A percentile compares a stretch with the other conserved stretches of the same genome.
Conservation (phyloP, 2,797 vertebrate genomes). For the Spinibarbus caldwelli region DNA sequence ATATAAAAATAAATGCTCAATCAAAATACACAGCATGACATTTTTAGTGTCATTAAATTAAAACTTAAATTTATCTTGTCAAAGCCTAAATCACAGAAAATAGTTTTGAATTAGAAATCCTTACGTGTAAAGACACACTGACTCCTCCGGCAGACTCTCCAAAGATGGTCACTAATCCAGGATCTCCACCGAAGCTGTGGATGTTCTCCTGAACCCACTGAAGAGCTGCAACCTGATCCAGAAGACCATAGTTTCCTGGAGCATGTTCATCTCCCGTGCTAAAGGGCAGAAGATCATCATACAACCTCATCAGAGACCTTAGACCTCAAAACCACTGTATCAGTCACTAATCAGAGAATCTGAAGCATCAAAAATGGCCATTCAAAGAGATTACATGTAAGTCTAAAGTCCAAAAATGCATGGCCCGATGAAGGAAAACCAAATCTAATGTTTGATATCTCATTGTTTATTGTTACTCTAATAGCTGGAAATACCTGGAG, state of each 20-base stretch:
- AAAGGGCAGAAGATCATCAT: constrained; percentile 22
- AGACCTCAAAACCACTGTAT: background rate
- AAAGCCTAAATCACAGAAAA: background rate
- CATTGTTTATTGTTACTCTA: background rate
- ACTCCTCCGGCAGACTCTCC: constrained; percentile 81
- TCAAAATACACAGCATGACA: background rate
- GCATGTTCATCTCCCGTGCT: constrained; percentile 75
- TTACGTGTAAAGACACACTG: constrained; percentile 76
- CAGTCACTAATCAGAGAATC: background rate
- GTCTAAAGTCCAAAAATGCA: background rate
- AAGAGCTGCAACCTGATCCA: constrained; percentile 79
- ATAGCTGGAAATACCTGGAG: background rate
- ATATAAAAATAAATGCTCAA: no score
- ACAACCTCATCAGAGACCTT: background rate
- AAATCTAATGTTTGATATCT: background rate
- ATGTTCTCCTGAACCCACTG: constrained; percentile 80
- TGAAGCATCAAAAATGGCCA: background rate
- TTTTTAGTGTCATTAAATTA: background rate
- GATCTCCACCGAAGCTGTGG: constrained; percentile 78
- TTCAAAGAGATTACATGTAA: background rate
- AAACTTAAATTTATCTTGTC: background rate
- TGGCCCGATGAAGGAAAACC: background rate
- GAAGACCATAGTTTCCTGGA: constrained; percentile 76
- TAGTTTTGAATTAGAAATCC: constrained; percentile 5
- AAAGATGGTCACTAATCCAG: constrained; percentile 77